Evolutionary conservation across 2,888 invertebrate species (phyloP).

Genomic region (Napeogenes sylphis): DNA sequence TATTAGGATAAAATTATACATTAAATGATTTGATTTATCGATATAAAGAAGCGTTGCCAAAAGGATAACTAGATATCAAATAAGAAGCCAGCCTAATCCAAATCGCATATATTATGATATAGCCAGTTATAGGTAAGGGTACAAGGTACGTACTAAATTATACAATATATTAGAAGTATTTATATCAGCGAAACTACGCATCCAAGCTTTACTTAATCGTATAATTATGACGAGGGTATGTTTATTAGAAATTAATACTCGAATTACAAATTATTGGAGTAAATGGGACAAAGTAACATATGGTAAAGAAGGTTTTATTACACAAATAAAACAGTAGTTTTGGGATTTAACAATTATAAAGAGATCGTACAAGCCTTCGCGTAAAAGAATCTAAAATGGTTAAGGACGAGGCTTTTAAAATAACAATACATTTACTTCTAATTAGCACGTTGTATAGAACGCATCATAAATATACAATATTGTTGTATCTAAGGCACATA

Average conservation of each 20-base stretch:
- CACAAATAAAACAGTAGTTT: too few species aligned
- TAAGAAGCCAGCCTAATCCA: constrained; percentile 65
- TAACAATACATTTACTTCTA: constrained; percentile 72
- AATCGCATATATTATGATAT: constrained; percentile 63
- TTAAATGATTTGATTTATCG: constrained; percentile 32
- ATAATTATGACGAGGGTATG: constrained; percentile 66
- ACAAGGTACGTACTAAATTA: constrained; percentile 72
- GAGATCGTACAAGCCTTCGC: constrained; percentile 63
- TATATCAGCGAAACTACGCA: constrained; percentile 73
- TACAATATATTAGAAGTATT: constrained; percentile 68
- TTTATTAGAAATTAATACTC: constrained; percentile 28
- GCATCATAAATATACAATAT: constrained; percentile 79
- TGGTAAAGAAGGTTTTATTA: constrained; percentile 19
- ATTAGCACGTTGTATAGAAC: constrained; percentile 78
- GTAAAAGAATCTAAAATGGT: constrained; percentile 61
- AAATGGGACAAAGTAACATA: constrained; percentile 22
- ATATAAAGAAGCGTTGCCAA: constrained; percentile 68
- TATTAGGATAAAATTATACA: constrained; percentile 29
- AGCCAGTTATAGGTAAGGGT: constrained; percentile 71
- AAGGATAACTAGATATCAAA: constrained; percentile 47
- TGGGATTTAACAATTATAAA: constrained; percentile 36
- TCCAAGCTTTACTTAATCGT: constrained; percentile 72
- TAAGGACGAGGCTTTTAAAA: constrained; percentile 68
- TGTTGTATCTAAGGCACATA: constrained; percentile 80
- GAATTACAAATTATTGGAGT: constrained; percentile 24